Evolutionary conservation across 2,113 vertebrate genomes (phyloP), one percentile per base, ranked within the genome.

Genomic region (Toxostoma redivivum): DNA sequence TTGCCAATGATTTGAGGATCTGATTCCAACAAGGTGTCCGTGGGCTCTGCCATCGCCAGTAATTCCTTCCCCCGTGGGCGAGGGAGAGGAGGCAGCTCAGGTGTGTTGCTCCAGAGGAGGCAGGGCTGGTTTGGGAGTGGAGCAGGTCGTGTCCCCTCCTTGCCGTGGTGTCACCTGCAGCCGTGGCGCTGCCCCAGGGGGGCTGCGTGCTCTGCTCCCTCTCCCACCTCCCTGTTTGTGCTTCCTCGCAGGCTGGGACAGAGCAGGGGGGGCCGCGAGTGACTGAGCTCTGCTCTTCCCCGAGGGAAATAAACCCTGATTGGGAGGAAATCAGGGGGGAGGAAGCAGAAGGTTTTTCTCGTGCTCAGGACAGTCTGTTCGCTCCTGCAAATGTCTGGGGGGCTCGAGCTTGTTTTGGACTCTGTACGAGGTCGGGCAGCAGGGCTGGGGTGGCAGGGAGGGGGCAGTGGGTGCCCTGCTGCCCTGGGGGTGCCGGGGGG

Each of bases 1-100:
- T 96, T 80, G 93, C 88, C 77, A 65, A 76, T 94, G 87, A 79
- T 91, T 95, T 91, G 93, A 94, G 96, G 96, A 89, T 97, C n/a
- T 97, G 95, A 91, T 92, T 97, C 30, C 18, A 71, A 33, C 65
- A 2, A 86, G 76, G 91, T 19, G 86, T 60, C 51, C 9, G 82
- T 79, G 90, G 92, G 94, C 94, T 91, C 90, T 91, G 10, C 74
- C 81, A n/a, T 93, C 82, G 37, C 76, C 94, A 82, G 62, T 12
- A 10, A 71, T 53, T 35, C 70, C 78, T 44, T 66, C 45, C 28
- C 78, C 45, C 7, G 70, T 40, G 87, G 87, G 61, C 5, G n/a
- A 82, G 87, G 87, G 78, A 74, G 33, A 89, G 87, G 79, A 78
- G 78, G 30, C 95, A 91, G 88, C 37, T 67, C 73, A 87, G 92